Conservation (phyloP, 2,797 vertebrate genomes). For the Channallabes apus region DNA sequence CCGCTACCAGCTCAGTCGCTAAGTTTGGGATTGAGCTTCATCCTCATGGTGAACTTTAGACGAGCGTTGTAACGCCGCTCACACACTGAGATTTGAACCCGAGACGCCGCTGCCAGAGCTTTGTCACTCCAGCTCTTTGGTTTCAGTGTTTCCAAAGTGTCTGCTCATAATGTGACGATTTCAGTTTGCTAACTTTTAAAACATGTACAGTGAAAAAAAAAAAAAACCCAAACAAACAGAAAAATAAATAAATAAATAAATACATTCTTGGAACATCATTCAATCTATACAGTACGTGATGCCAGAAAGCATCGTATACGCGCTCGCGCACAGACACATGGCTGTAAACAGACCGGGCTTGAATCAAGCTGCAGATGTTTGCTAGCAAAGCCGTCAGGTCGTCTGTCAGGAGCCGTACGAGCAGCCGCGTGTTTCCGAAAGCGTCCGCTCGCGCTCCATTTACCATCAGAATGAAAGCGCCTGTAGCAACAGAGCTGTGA, state of each 20-base stretch:
- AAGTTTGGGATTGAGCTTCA: neutral
- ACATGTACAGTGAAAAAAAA: neutral
- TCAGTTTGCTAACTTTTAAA: neutral
- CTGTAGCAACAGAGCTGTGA: constrained; percentile 36
- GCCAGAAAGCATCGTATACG: neutral
- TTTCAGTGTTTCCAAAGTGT: too few species aligned
- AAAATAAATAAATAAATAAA: neutral
- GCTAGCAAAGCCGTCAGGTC: constrained; percentile 40
- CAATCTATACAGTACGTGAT: neutral
- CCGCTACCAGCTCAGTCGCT: neutral
- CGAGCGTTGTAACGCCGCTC: neutral
- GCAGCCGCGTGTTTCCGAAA: constrained; percentile 69
- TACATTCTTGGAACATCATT: neutral
- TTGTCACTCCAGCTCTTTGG: too few species aligned
- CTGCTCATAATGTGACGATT: neutral
- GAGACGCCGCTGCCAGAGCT: too few species aligned
- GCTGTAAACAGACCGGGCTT: neutral
- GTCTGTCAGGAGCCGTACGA: constrained; percentile 61
- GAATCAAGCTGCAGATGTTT: constrained; percentile 43
- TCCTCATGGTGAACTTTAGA: neutral
- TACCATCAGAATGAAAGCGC: constrained; percentile 60
- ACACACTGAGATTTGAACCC: neutral
- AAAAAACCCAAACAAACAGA: neutral
- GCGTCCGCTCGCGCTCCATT: constrained; percentile 63
- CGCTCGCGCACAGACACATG: neutral